Conservation (phyloP, 2,797 vertebrate species). For the Anguilla obscura region DNA sequence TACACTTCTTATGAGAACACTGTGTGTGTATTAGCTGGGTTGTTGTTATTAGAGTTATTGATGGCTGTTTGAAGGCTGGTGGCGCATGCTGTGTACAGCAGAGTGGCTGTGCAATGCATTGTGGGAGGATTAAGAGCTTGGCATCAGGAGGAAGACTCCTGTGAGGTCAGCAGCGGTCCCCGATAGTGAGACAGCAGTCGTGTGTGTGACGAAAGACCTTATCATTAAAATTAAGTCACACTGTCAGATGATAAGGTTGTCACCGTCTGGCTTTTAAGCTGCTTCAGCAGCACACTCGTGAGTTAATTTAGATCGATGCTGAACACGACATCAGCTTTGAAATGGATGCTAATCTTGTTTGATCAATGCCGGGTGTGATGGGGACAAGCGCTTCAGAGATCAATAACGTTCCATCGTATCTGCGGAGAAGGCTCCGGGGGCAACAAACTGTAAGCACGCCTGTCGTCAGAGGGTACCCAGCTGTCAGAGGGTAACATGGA, state of each 20-base stretch:
- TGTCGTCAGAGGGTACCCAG: neutral
- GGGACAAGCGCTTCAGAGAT: neutral
- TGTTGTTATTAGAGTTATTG: constrained; percentile 9
- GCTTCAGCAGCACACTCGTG: neutral
- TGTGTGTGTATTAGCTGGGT: neutral
- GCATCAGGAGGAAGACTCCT: constrained; percentile 5
- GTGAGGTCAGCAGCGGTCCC: constrained; percentile 10
- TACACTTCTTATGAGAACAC: neutral
- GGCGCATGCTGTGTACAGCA: neutral
- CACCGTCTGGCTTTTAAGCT: neutral
- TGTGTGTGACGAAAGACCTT: neutral
- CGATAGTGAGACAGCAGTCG: neutral
- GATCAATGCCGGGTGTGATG: neutral
- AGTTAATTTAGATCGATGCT: neutral
- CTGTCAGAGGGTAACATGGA: neutral
- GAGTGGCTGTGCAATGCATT: constrained; percentile 13
- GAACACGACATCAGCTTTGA: neutral
- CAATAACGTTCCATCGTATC: constrained; percentile 28
- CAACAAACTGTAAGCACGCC: neutral
- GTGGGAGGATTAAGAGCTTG: constrained; percentile 18
- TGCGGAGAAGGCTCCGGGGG: neutral
- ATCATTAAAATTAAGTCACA: neutral
- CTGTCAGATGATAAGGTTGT: neutral
- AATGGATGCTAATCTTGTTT: constrained; percentile 9
- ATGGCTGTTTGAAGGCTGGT: neutral